These are phyloP conservation scores for Oxytorus armatus DNA, from an alignment of 2,888 invertebrate species.

Conservation along the genomic window DNA sequence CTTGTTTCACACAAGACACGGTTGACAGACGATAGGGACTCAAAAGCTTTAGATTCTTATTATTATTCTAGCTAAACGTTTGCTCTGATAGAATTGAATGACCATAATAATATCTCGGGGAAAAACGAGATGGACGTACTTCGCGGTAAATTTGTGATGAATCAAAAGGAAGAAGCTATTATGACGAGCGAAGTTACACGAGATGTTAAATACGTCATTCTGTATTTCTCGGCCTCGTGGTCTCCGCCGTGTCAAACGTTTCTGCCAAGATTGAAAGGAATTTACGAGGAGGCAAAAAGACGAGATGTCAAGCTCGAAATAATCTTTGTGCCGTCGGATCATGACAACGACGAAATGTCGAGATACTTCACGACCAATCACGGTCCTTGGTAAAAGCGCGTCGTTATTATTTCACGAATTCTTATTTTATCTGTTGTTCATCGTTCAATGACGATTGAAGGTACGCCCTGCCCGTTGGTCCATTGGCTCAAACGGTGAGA, in stretches of 20 bases:
- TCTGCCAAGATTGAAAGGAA: slow-evolving; percentile 67
- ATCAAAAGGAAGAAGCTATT: slow-evolving; percentile 67
- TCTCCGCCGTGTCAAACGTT: slow-evolving; percentile 73
- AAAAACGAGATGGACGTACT: slow-evolving; percentile 69
- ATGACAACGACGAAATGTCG: slow-evolving; percentile 69
- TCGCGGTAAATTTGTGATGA: slow-evolving; percentile 69
- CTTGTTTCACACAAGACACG: background rate
- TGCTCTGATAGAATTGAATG: too few relatives aligned
- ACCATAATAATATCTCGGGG: background rate
- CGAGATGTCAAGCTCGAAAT: slow-evolving; percentile 69
- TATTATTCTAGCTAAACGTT: background rate
- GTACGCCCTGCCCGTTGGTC: slow-evolving; percentile 70
- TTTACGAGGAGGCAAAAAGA: slow-evolving; percentile 62
- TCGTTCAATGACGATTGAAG: slow-evolving; percentile 52
- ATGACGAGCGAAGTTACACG: slow-evolving; percentile 70
- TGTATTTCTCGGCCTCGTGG: slow-evolving; percentile 76
- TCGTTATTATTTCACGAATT: too few relatives aligned
- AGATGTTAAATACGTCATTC: slow-evolving; percentile 68
- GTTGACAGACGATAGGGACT: too few relatives aligned
- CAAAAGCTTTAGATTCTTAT: too few relatives aligned
- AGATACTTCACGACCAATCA: slow-evolving; percentile 69
- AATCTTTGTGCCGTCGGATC: slow-evolving; percentile 73
- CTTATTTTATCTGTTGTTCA: too few relatives aligned
- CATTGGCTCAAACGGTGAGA: slow-evolving; percentile 62
- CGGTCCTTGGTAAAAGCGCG: slow-evolving; percentile 70